Evolutionary conservation across 2,888 invertebrate species (phyloP), one percentile per base, ranked within the genome.

Genomic region (Homarus gammarus): DNA sequence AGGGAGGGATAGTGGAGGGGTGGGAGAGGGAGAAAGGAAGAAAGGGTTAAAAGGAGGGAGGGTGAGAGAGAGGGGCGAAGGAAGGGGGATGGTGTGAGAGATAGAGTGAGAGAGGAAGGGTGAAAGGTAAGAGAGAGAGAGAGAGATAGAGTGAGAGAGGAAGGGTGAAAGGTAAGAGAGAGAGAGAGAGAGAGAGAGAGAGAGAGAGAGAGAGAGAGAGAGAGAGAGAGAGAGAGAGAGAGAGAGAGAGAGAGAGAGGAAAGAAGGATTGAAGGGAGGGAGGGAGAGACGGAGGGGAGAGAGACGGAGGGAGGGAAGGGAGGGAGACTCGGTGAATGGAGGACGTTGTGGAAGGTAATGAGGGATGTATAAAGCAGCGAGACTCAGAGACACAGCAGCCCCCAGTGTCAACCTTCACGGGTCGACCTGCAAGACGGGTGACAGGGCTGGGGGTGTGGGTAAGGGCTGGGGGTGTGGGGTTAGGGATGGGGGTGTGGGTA

Each of bases 21-120:
- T 36, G 72, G 15, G 51, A 77, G 75, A 75, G 33, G 27, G 33
- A 70, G 70, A 70, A 36, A 72, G 36, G 36, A 36, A 72, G 72
- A 72, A 36, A 72, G 36, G 36, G 36, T 36, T 33, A 72, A 36
- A 72, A 12, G 36, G 72, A 72, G 72, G 36, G 15, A 72, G 72
- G 36, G 27, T 36, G 72, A 72, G 33, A 72, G 36, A 72, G 27
- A 72, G 72, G n/a, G 15, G 12, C 31, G 70, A 27, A 70, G 27
- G 27, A 8, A 27, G 8, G 27, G 33, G 18, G 70, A 27, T 18
- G 18, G 70, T 27, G 70, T 3, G 31, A 27, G 70, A 70, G 44
- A n/a, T n/a, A 75, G 27, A 44, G 51, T 5, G 51, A 77, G 49
- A n/a, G 49, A 70, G 27, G 27, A 36, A 36, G 72, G 12, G 72